Evolutionary conservation across 2,797 vertebrate genomes (phyloP).

Genomic region (Bucorvus abyssinicus): DNA sequence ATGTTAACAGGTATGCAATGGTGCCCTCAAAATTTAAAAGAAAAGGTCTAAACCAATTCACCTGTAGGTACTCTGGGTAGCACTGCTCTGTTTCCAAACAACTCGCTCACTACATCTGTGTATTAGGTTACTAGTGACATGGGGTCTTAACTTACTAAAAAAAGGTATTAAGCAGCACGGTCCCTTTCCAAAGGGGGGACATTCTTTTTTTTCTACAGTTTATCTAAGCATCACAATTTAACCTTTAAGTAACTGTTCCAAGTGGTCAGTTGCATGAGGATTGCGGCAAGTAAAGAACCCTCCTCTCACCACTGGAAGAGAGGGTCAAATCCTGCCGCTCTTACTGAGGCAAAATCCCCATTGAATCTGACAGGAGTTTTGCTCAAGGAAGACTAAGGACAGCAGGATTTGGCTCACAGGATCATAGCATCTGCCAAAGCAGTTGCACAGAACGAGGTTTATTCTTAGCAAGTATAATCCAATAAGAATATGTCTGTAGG

Average conservation of each 20-base stretch:
- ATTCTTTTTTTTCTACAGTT: neutral
- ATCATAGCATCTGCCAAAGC: slow-evolving; percentile 69
- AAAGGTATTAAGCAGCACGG: neutral
- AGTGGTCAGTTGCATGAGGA: neutral
- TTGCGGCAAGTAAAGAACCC: neutral
- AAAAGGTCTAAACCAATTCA: neutral
- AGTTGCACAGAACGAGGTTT: slow-evolving; percentile 69
- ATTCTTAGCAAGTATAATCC: slow-evolving; percentile 71
- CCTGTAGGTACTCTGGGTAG: neutral
- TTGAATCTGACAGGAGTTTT: slow-evolving; percentile 67
- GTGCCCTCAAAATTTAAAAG: neutral
- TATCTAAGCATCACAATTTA: neutral
- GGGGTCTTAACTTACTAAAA: neutral
- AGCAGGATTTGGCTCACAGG: slow-evolving; percentile 71
- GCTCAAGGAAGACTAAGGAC: slow-evolving; percentile 66
- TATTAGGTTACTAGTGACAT: neutral
- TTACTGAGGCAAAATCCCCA: slow-evolving; percentile 51
- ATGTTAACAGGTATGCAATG: neutral
- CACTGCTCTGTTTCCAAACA: neutral
- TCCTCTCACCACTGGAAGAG: neutral
- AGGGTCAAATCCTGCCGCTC: slow-evolving; percentile 51
- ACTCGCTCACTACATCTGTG: neutral
- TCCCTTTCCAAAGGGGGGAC: neutral
- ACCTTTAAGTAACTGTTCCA: neutral
- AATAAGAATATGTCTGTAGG: slow-evolving; percentile 63